Conservation (phyloP, 92 coral and sea anemone species). For the Nematostella vectensis region DNA sequence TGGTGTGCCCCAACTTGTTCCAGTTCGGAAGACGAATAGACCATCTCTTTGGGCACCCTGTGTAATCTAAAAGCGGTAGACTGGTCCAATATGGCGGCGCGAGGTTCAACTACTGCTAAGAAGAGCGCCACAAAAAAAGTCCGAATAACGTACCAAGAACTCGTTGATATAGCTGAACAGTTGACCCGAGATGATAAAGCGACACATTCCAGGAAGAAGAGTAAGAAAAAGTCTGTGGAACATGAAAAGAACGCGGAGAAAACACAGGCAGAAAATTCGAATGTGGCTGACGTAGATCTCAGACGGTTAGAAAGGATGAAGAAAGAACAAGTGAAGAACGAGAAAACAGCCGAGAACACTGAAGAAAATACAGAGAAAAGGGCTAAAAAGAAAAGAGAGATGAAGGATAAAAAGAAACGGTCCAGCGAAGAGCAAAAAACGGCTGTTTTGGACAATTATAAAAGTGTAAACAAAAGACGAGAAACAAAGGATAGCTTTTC, state of each 20-base stretch:
- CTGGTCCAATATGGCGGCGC: conserved; percentile 84
- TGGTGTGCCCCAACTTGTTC: too few relatives aligned
- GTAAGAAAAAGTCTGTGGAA: conserved; percentile 24
- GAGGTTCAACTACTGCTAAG: conserved; percentile 40
- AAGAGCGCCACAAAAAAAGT: conserved; percentile 31
- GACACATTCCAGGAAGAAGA: conserved; percentile 24
- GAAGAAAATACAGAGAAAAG: conserved; percentile 5
- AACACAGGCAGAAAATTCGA: not conserved
- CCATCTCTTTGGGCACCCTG: too few relatives aligned
- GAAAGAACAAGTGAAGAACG: conserved; percentile 6
- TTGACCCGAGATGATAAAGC: conserved; percentile 40
- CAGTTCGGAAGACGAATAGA: too few relatives aligned
- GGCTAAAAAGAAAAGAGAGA: conserved; percentile 16
- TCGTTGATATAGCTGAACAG: conserved; percentile 50
- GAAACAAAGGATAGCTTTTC: too few relatives aligned
- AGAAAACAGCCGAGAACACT: not conserved
- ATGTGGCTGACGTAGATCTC: conserved; percentile 2
- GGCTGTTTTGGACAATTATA: conserved; percentile 12
- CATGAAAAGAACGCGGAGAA: conserved; percentile 7
- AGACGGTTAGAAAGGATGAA: too few relatives aligned
- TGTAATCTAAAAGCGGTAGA: too few relatives aligned
- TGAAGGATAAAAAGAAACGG: not conserved
- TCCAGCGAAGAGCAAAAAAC: conserved; percentile 2
- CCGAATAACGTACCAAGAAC: conserved; percentile 65
- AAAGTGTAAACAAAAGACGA: not conserved